phyloP scores from a whole-genome alignment of 2,797 vertebrate genomes.

The Anniella stebbinsi region DNA sequence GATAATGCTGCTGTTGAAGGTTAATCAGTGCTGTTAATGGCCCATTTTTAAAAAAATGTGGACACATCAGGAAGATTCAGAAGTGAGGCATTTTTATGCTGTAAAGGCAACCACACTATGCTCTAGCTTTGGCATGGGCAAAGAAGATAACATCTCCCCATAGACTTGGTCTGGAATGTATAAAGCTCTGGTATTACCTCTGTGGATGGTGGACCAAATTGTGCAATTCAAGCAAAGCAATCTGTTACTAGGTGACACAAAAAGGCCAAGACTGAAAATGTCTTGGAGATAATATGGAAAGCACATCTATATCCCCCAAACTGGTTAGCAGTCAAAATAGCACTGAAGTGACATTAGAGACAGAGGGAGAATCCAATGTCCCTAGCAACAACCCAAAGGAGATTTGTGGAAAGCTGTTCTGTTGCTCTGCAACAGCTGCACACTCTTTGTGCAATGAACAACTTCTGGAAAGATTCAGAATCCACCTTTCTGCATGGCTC shows the following conservation, averaged over 20 bases:
- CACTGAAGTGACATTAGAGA: not conserved
- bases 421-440: not conserved
- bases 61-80: not conserved
- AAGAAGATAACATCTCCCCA: not conserved
- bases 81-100: not conserved
- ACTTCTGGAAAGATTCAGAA: not conserved
- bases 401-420: not conserved
- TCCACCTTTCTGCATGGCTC: no score
- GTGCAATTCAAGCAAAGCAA: not conserved
- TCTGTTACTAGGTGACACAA: conserved; percentile 10
- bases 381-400: not conserved
- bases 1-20: not conserved
- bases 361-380: not conserved
- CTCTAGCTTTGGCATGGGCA: not conserved
- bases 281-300: not conserved
- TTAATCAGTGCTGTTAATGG: not conserved
- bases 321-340: not conserved
- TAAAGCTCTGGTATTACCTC: not conserved
- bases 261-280: conserved; percentile 10
- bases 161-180: not conserved
- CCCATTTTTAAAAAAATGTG: not conserved
- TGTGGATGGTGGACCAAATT: not conserved
- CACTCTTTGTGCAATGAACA: not conserved
- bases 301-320: not conserved
- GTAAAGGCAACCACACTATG: not conserved